These are phyloP conservation scores for Microctonus aethiopoides DNA, from an alignment of 2,888 invertebrate genomes.

Conservation along the genomic window DNA sequence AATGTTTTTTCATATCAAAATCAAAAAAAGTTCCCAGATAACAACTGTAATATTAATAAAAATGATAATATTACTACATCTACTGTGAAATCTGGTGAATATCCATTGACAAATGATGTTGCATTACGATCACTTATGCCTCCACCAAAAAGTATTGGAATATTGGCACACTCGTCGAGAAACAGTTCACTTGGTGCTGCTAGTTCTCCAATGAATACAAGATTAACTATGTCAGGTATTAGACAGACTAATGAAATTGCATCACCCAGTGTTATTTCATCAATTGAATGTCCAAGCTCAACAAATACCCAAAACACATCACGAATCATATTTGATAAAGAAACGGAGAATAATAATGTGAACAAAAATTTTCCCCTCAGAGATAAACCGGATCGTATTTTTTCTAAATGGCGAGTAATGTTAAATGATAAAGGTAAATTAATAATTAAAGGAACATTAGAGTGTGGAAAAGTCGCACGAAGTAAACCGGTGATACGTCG, in stretches of 20 bases:
- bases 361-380: neutral
- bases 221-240: neutral
- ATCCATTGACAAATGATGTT: slow-evolving; percentile 31
- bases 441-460: slow-evolving; percentile 55
- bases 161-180: slow-evolving; percentile 21
- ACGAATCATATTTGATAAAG: slow-evolving; percentile 14
- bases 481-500: slow-evolving; percentile 57
- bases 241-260: slow-evolving; percentile 18
- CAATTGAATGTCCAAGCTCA: slow-evolving; percentile 23
- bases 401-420: slow-evolving; percentile 54
- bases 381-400: slow-evolving; percentile 39
- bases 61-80: slow-evolving; percentile 45
- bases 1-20: slow-evolving; percentile 38
- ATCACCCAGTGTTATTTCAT: slow-evolving; percentile 22
- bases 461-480: slow-evolving; percentile 50
- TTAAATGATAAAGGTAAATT: slow-evolving; percentile 51
- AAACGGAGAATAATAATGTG: neutral
- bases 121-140: slow-evolving; percentile 48
- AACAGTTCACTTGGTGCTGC: neutral
- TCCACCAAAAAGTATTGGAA: slow-evolving; percentile 44
- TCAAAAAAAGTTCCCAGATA: neutral
- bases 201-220: slow-evolving; percentile 1
- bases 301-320: neutral
- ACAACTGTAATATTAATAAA: neutral
- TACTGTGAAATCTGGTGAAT: slow-evolving; percentile 48